phyloP scores from a whole-genome alignment of 2,113 vertebrate genomes.

The Aythya baeri region DNA sequence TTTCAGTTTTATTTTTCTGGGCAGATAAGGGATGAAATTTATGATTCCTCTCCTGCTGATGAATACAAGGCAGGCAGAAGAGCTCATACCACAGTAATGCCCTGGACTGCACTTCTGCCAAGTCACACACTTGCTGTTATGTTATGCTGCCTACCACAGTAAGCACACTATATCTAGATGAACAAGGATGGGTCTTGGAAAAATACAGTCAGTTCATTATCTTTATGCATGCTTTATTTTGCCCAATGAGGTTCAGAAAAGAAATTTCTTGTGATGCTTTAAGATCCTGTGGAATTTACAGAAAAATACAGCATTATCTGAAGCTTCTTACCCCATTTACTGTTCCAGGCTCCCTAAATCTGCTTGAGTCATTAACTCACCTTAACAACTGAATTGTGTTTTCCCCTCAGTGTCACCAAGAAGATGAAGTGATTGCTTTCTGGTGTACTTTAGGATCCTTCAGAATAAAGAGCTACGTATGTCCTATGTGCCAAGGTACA shows the following conservation, averaged over 20 bases:
- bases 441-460: neutral
- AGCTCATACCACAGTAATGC: neutral
- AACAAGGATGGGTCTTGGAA: neutral
- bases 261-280: neutral
- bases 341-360: neutral
- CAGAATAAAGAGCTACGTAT: neutral
- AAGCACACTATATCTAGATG: neutral
- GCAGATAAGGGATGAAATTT: neutral
- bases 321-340: neutral
- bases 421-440: neutral
- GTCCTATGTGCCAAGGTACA: neutral
- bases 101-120: neutral
- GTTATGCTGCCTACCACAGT: neutral
- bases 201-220: neutral
- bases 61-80: neutral
- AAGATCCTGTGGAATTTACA: rapidly evolving
- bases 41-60: neutral
- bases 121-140: rapidly evolving
- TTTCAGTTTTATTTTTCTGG: neutral
- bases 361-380: neutral
- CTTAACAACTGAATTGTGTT: neutral
- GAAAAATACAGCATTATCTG: neutral
- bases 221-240: neutral
- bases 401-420: neutral
- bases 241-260: neutral